A percentile compares a stretch with the other conserved stretches of the same genome.
phyloP scores from a whole-genome alignment of 2,888 invertebrate genomes.

The Chrysolina americana region DNA sequence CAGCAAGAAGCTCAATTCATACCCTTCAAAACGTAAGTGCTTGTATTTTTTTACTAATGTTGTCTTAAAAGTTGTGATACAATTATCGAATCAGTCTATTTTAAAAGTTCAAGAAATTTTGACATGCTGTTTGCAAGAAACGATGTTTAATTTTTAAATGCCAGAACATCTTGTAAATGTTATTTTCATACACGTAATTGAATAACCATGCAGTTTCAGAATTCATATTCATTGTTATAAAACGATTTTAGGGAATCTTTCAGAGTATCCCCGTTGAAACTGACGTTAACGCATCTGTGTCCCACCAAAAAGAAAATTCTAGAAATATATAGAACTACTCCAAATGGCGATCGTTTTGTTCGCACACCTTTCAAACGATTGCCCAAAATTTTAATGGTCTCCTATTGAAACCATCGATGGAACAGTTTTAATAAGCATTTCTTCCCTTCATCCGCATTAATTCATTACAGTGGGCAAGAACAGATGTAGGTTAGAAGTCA shows the following conservation, averaged over 20 bases:
- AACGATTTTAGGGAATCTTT: not conserved
- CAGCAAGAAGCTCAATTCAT: no score
- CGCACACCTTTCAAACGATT: constrained; percentile 6
- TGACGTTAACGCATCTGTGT: not conserved
- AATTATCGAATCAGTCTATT: no score
- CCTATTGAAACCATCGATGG: constrained; percentile 17
- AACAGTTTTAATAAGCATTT: constrained; percentile 28
- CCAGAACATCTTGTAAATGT: no score
- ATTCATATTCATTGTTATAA: no score
- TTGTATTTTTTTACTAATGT: no score
- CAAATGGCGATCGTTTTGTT: not conserved
- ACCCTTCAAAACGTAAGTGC: no score
- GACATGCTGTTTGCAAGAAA: no score
- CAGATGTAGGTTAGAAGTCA: constrained; percentile 70
- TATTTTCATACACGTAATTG: no score
- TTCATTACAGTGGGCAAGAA: constrained; percentile 64
- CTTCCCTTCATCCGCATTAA: constrained; percentile 42
- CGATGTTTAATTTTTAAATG: no score
- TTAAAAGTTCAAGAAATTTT: no score
- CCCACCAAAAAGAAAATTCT: not conserved
- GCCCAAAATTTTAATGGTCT: constrained; percentile 29
- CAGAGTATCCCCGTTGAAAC: not conserved
- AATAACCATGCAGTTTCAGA: no score
- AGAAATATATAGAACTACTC: not conserved
- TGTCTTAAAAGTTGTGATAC: no score